Base-by-base conservation (phyloP, 2,113 vertebrate genomes). In the Fulmarus glacialis region DNA sequence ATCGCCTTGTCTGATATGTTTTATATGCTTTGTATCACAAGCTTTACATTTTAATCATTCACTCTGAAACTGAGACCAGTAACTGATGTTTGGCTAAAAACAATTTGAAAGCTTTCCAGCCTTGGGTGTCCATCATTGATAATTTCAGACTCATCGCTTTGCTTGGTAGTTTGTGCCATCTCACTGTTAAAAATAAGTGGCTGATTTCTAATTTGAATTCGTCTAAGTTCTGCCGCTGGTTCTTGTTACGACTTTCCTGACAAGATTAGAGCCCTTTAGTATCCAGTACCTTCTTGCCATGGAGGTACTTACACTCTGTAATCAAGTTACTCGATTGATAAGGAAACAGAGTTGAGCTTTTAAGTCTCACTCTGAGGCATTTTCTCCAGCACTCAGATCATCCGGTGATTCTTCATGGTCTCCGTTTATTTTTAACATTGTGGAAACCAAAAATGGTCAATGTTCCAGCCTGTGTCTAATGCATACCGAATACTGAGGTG, bases 291-390 rank as follows among this genome's bases (percentile, higher is more conserved):
- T 93, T 91, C 93, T 97, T 97, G 95, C 96, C 95, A 83, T 96
- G 87, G 71, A 97, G 92, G 92, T 97, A 97, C 97, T 97, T 97
- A 96, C 27, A 92, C 96, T 90, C 93, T 80, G 60, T 97, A 97
- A 97, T 97, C 92, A 64, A 45, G 96, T 97, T 97, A 95, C 71
- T 94, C 34, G 11, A 88, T 92, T 96, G 97, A 97, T 97, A 97
- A 97, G 95, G 96, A 85, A 90, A 62, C 73, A 62, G 93, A 93
- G 95, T 97, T 96, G 96, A 97, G 97, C 97, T 97, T 97, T 97
- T 97, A 97, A 97, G 92, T 97, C 93, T 95, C 82, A 96, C 95
- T 97, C 95, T 94, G 90, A 96, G 96, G 96, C 97, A 95, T 97
- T 94, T 96, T 91, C 93, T 73, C 40, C 93, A 70, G 97, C 84